Evolutionary conservation across 1,140 invertebrate genomes (phyloP), one percentile per base, ranked within the genome.

Genomic region (Aphelenchoides avenae): DNA sequence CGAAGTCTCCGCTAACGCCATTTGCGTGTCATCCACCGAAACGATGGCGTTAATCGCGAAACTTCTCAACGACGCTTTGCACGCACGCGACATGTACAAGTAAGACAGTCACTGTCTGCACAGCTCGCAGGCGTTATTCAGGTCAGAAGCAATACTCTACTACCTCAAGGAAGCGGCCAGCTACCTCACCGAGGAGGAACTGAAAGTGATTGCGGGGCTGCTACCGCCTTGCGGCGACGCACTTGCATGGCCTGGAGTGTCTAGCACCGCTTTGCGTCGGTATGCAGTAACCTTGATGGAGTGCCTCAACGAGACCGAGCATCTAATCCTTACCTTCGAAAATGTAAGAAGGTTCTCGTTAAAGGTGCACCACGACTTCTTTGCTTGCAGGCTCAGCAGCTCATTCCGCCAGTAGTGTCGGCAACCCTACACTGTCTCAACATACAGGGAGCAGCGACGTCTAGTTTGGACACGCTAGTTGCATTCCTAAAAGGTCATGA

Each of bases 1-100:
- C 24, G 52, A 53, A 33, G 52, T 53, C 18, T 53, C 41, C 9
- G 20, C 36, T n/a, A 53, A 53, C 52, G 41, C 52, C 15, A 30
- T 53, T 4, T 47, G 52, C 43, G 5, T 53, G n/a, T 40, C 36
- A 30, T 31, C 52, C 4, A 15, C 43, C 4, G 39, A 53, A 20
- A 53, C 52, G 6, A 18, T 53, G 15, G 3, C 30, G 36, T 22
- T 55, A 30, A 24, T 53, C 15, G 6, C 52, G 31, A 30, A 18
- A n/a, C n/a, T 15, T 15, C 15, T 53, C n/a, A 41, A 53, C 7
- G 20, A 5, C 20, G 20, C 22, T 40, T 47, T 53, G 33, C 41
- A 53, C 18, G 26, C 13, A 11, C 26, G 36, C 27, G 52, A 53
- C 34, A 22, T n/a, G n/a, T n/a, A n/a, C n/a, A n/a, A n/a, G n/a